Evolutionary conservation across 2,888 invertebrate species (phyloP), one percentile per base, ranked within the genome.

Genomic region (Harpagoxenus sublaevis): DNA sequence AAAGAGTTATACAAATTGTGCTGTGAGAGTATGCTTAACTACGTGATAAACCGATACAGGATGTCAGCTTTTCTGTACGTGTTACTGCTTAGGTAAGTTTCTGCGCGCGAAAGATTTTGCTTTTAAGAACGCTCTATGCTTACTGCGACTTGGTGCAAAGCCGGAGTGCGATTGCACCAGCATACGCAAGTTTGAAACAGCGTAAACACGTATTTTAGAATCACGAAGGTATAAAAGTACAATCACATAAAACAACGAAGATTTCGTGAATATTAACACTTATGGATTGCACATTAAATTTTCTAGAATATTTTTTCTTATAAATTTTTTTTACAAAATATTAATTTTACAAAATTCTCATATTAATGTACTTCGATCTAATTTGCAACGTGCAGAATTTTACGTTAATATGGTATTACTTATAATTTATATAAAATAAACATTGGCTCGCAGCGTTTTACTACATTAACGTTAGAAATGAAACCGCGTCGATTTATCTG

Each of bases 401-500:
- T 15, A 57, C 15, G 3, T 70, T 68, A 35, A 71, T 39, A 10
- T 8, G 9, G 31, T 18, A 45, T 23, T 23, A 23, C 23, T 23
- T 23, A 23, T 23, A 23, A 23, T 3, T 35, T n/a, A 2, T 70
- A n/a, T 71, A 53, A 45, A 48, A 18, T 45, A 62, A 51, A 62
- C 35, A 35, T 71, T 71, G 60, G 18, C 28, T 71, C 12, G 45
- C 31, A 23, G n/a, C 18, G 15, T 18, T 23, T 51, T 51, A 23
- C 23, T 65, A 42, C n/a, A 28, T 48, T 39, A 57, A 66, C 66
- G 45, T 66, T 66, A 55, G 62, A 63, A 66, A 35, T 60, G 55
- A 65, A 78, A 65, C 23, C 71, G 60, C 86, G 89, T 89, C 89
- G 89, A 89, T 89, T 87, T 89, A 89, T 89, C 71, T 81, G 71